Evolutionary conservation across 2,797 vertebrate species (phyloP).

Genomic region (Tokudaia muenninki): DNA sequence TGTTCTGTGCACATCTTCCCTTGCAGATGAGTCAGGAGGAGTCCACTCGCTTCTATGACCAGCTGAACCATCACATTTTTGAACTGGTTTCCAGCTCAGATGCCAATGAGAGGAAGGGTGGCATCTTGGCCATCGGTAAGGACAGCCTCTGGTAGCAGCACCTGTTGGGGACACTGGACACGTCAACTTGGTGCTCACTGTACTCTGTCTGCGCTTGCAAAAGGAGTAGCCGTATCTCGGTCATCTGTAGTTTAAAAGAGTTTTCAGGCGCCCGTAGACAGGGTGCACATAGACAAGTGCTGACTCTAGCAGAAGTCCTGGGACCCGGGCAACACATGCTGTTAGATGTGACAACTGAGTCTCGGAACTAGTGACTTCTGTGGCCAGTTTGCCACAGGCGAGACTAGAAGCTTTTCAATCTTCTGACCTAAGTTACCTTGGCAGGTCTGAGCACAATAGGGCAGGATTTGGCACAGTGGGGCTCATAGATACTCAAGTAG

Average conservation of each 20-base stretch:
- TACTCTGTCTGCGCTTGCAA: background rate
- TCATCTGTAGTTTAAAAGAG: background rate
- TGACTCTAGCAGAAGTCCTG: background rate
- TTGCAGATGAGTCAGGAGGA: slow-evolving; percentile 98
- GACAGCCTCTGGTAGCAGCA: background rate
- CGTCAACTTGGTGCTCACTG: background rate
- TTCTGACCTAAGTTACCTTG: background rate
- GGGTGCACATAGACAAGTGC: background rate
- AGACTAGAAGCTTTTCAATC: background rate
- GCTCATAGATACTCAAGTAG: background rate
- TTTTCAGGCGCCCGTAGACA: background rate
- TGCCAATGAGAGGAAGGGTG: slow-evolving; percentile 98
- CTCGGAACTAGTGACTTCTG: background rate
- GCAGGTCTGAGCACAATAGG: background rate
- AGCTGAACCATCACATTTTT: slow-evolving; percentile 99
- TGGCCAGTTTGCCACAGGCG: background rate
- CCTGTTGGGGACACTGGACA: background rate
- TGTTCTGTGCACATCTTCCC: slow-evolving; percentile 59
- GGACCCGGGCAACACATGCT: background rate
- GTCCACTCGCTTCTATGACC: slow-evolving; percentile 98
- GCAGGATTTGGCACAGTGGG: background rate
- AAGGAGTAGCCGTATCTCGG: background rate
- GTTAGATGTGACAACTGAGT: slow-evolving; percentile 20
- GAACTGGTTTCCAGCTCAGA: slow-evolving; percentile 99
- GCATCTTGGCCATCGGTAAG: slow-evolving; percentile 98